Base-by-base conservation (phyloP, 2,888 invertebrate species). In the Rhogogaster chlorosoma region DNA sequence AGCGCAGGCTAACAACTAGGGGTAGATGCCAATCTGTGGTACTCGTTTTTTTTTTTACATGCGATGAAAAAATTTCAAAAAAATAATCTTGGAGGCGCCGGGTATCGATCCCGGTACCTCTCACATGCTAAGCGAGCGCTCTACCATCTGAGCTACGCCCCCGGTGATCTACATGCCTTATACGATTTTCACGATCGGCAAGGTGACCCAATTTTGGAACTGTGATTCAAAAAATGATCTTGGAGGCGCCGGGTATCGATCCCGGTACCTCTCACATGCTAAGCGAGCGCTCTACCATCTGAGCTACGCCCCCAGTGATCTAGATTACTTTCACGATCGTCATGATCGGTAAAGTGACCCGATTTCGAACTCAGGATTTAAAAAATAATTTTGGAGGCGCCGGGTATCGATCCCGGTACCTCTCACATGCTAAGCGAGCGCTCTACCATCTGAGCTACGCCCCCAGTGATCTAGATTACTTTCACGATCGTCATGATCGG, bases 271-370 rank as follows among this genome's bases (percentile, higher is more conserved):
- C 92, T 93, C 91, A 91, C 92, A 93, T 93, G 92, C 92, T 92
- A 92, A 93, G 91, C 92, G 92, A 93, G 92, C 91, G 92, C 91
- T 93, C 92, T 93, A 92, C 91, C 92, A 91, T 92, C 91, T 92
- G 92, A 93, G 91, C 92, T 92, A 92, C 92, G 91, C 91, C 92
- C 92, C 92, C 92, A 0, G 38, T 86, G 84, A 77, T 71, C 32
- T 53, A 67, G 57, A 77, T 77, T 26, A 1, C 10, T 10, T 10
- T 0, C 2, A 22, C 26, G 61, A 61, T 49, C 12, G 22, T 38
- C 38, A 61, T 0, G 61, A 80, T 61, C 80, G 80, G 38, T 12
- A 80, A 22, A 22, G 15, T 15, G 80, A 36, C 80, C 80, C 26
- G 61, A 22, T 61, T 80, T 80, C 2, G 12, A 53, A 12, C 5